A percentile compares a stretch with the other conserved stretches of the same genome.
phyloP scores from a whole-genome alignment of 2,113 vertebrate genomes.

The Podarcis raffonei region DNA sequence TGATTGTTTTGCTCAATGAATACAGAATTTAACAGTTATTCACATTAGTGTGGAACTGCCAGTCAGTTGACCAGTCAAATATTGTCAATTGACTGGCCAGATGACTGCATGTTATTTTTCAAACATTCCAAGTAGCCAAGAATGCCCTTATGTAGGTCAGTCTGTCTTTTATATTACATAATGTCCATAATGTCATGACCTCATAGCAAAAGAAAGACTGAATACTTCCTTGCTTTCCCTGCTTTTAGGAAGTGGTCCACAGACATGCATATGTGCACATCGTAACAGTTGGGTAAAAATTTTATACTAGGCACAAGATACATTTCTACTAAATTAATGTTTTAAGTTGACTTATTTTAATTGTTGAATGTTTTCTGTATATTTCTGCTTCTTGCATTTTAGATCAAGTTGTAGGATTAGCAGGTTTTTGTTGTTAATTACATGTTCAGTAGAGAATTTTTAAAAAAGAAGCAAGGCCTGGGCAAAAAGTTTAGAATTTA shows the following conservation, averaged over 20 bases:
- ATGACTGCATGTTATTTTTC: not conserved
- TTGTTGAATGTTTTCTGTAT: not conserved
- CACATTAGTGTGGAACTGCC: not conserved
- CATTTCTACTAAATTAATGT: not conserved
- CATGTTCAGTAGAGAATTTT: not conserved
- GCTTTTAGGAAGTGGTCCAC: not conserved
- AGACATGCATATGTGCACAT: not conserved
- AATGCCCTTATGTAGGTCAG: not conserved
- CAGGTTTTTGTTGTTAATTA: not conserved
- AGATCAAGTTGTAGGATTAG: not conserved
- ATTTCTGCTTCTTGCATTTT: not conserved
- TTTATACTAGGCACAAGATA: not conserved
- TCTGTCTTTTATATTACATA: not conserved
- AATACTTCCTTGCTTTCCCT: not conserved
- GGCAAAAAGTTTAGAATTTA: not conserved
- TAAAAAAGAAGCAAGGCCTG: not conserved
- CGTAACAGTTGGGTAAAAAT: not conserved
- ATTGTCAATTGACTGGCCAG: not conserved
- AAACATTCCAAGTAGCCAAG: not conserved
- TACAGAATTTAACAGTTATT: not conserved
- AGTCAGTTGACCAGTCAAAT: not conserved
- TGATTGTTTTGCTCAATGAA: slow-evolving; percentile 47
- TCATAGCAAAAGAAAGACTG: not conserved
- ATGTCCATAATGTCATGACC: not conserved
- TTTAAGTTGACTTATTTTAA: not conserved